phyloP scores from a whole-genome alignment of 2,888 invertebrate genomes.

The Apocheima hispidaria region DNA sequence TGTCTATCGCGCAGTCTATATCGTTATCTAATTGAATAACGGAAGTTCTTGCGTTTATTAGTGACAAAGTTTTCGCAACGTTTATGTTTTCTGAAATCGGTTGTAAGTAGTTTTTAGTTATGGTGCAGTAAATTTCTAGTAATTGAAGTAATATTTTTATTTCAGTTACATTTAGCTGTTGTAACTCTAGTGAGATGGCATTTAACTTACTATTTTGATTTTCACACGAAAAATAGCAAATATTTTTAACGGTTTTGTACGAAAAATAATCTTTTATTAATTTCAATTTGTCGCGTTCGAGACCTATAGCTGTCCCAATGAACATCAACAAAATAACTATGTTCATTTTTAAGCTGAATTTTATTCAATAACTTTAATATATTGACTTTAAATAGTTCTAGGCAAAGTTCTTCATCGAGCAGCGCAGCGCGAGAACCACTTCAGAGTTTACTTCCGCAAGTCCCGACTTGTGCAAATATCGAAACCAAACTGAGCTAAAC shows the following conservation, averaged over 20 bases:
- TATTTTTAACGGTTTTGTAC: slow-evolving; percentile 53
- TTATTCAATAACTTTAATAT: background rate
- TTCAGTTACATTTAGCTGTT: no score
- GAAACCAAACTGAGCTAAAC: slow-evolving; percentile 13
- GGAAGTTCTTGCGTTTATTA: slow-evolving; percentile 51
- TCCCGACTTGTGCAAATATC: background rate
- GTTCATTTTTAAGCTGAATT: slow-evolving; percentile 22
- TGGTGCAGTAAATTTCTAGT: background rate
- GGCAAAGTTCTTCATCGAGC: background rate
- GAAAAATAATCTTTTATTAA: slow-evolving; percentile 59
- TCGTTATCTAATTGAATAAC: slow-evolving; percentile 45
- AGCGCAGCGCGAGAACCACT: background rate
- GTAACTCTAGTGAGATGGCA: no score
- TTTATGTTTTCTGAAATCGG: slow-evolving; percentile 39
- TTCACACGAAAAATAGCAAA: slow-evolving; percentile 63
- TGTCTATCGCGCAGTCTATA: slow-evolving; percentile 35
- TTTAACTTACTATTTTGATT: slow-evolving; percentile 51
- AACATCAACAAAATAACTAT: slow-evolving; percentile 15
- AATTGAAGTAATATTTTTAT: background rate
- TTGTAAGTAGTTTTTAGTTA: background rate
- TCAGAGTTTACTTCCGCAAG: background rate
- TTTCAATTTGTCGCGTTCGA: slow-evolving; percentile 34
- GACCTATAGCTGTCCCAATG: slow-evolving; percentile 13
- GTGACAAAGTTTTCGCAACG: slow-evolving; percentile 30
- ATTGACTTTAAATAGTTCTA: background rate